These are phyloP conservation scores for Mirza zaza DNA, from an alignment of 2,113 vertebrate genomes.

Conservation along the genomic window DNA sequence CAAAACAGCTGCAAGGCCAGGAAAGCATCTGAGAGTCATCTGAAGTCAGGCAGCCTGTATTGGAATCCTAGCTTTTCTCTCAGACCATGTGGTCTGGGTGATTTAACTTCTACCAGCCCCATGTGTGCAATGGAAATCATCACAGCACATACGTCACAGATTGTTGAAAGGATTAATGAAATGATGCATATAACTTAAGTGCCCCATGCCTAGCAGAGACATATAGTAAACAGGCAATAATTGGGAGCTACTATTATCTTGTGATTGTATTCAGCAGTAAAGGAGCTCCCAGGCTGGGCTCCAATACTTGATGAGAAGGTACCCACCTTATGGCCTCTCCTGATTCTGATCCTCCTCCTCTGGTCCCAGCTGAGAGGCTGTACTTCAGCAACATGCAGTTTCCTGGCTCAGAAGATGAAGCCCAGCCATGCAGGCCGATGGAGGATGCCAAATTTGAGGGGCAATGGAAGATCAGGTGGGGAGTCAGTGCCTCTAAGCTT, in stretches of 20 bases:
- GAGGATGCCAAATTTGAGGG: neutral
- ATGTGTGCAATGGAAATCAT: neutral
- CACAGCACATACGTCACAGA: neutral
- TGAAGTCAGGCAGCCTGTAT: neutral
- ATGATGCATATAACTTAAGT: neutral
- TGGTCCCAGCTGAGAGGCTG: neutral
- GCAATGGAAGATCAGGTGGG: neutral
- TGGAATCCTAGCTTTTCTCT: neutral
- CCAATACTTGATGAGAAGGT: neutral
- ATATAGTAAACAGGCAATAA: neutral
- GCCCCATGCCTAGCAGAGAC: neutral
- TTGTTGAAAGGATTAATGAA: neutral
- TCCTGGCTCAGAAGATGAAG: neutral
- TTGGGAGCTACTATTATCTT: neutral
- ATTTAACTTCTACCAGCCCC: neutral
- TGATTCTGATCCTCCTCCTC: neutral
- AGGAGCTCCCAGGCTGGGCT: neutral
- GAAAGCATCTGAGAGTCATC: neutral
- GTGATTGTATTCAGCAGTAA: neutral
- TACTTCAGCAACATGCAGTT: neutral
- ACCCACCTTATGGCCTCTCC: neutral
- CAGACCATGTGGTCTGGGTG: neutral
- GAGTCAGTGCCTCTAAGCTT: neutral
- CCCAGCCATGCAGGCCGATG: neutral
- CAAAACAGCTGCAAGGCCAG: slow-evolving; percentile 90